Conservation (phyloP, 2,888 invertebrate genomes). For the Diogma glabrata region DNA sequence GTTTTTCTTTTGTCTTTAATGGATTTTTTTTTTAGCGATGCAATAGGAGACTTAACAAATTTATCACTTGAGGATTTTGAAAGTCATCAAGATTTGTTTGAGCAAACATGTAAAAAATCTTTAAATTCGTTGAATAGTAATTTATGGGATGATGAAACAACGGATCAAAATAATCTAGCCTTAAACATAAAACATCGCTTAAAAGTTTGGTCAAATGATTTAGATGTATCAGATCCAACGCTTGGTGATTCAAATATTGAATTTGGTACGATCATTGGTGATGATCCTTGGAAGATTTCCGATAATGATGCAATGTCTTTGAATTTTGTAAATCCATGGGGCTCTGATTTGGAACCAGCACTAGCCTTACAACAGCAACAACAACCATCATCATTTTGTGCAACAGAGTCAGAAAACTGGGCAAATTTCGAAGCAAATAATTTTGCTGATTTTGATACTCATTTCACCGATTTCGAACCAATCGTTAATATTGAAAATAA, state of each 20-base stretch:
- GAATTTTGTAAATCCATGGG: constrained; percentile 6
- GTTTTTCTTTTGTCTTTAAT: too few relatives aligned
- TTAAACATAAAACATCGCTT: constrained; percentile 6
- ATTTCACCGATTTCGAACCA: constrained; percentile 21
- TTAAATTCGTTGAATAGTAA: constrained; percentile 4
- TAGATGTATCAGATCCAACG: neutral
- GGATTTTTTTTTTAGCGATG: neutral
- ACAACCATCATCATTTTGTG: neutral
- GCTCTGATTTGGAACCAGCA: too few relatives aligned
- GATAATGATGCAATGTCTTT: neutral
- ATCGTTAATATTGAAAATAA: constrained; percentile 3
- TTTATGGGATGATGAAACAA: constrained; percentile 8
- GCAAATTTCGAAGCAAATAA: constrained; percentile 29
- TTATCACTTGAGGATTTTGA: constrained; percentile 6
- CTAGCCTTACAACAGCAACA: too few relatives aligned
- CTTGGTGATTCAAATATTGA: neutral
- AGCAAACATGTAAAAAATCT: constrained; percentile 5
- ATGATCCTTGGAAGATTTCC: constrained; percentile 11
- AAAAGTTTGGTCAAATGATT: constrained; percentile 11
- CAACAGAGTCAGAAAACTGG: constrained; percentile 21
- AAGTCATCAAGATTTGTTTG: constrained; percentile 4
- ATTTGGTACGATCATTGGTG: neutral
- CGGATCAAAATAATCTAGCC: constrained; percentile 5
- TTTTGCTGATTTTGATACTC: constrained; percentile 35
- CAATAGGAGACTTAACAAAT: neutral